phyloP scores from a whole-genome alignment of 2,888 invertebrate species.

The Hydrotaea cyrtoneurina region DNA sequence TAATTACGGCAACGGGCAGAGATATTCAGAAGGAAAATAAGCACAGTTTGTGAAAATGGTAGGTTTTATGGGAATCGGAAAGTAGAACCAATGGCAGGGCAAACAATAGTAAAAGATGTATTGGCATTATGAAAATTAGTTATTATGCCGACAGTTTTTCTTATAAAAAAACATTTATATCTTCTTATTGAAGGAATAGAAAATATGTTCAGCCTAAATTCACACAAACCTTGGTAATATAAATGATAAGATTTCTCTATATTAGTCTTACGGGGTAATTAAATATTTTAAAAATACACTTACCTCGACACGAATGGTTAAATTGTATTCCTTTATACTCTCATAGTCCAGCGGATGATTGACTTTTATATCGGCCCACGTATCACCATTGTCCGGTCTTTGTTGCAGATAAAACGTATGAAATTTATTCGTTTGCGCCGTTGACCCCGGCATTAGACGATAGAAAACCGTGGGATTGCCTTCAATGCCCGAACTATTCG shows the following conservation, averaged over 20 bases:
- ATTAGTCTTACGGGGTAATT: too few species aligned
- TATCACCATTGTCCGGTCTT: constrained; percentile 94
- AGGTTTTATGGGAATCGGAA: neutral
- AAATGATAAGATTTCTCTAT: too few species aligned
- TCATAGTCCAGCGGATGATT: constrained; percentile 97
- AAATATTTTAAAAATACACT: too few species aligned
- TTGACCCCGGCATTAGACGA: constrained; percentile 96
- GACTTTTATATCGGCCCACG: constrained; percentile 97
- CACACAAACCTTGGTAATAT: too few species aligned
- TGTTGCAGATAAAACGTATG: constrained; percentile 98
- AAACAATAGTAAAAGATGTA: too few species aligned
- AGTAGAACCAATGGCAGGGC: too few species aligned
- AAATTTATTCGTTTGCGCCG: constrained; percentile 97
- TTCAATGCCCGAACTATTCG: constrained; percentile 93
- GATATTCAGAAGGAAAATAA: neutral
- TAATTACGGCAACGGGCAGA: neutral
- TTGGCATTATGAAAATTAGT: too few species aligned
- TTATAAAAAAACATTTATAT: too few species aligned
- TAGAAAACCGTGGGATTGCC: constrained; percentile 98
- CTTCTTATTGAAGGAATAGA: too few species aligned
- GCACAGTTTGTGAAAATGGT: neutral
- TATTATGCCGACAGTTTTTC: too few species aligned
- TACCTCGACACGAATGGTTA: constrained; percentile 97
- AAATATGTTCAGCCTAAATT: too few species aligned
- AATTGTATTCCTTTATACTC: constrained; percentile 96